Evolutionary conservation across 2,113 vertebrate genomes (phyloP).

Genomic region (Triplophysa siluroides): DNA sequence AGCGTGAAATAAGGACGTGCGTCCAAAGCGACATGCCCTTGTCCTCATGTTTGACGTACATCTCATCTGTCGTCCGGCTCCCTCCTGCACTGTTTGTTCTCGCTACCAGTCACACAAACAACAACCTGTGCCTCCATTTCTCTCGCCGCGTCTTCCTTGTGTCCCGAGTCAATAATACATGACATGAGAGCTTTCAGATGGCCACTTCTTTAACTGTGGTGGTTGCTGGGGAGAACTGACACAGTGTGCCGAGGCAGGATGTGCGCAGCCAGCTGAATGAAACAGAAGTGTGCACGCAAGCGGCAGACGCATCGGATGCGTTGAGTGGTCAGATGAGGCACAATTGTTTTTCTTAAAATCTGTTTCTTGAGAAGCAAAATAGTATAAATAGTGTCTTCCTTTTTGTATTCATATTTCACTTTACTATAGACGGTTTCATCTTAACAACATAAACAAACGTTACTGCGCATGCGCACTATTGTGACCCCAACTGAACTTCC

Average conservation of each 20-base stretch:
- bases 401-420: no score
- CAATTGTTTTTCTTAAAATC: no score
- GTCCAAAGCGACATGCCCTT: not conserved
- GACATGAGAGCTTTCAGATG: conserved; percentile 30
- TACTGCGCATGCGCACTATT: no score
- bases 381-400: no score
- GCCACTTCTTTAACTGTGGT: conserved; percentile 9
- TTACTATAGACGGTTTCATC: no score
- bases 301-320: not conserved
- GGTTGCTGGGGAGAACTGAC: conserved; percentile 25
- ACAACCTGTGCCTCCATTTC: not conserved
- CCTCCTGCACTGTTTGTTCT: conserved; percentile 6
- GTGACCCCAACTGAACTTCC: no score
- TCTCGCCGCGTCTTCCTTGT: not conserved
- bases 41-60: not conserved
- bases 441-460: no score
- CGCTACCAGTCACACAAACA: conserved; percentile 17
- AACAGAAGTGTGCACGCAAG: not conserved
- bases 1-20: not conserved
- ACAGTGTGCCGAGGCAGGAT: conserved; percentile 19
- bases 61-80: not conserved
- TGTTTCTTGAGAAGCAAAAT: no score
- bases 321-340: not conserved
- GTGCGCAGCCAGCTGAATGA: conserved; percentile 1
- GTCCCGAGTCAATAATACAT: conserved; percentile 37